These are phyloP conservation scores for Enteromius trimaculatus DNA, from an alignment of 2,797 vertebrate genomes.

Conservation along the genomic window DNA sequence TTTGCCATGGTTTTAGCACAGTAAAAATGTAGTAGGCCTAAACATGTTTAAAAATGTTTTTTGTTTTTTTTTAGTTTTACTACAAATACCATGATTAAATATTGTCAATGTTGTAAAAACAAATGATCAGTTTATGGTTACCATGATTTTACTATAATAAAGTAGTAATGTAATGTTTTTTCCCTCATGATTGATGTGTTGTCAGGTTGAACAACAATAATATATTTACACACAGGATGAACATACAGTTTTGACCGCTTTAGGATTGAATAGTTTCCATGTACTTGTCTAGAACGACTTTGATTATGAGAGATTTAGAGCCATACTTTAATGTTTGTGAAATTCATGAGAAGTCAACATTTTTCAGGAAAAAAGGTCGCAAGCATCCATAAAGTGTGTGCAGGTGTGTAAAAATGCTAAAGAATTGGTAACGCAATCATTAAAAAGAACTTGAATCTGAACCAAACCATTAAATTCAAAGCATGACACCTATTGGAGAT, in stretches of 20 bases:
- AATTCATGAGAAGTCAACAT: too few species aligned
- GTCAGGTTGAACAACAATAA: neutral
- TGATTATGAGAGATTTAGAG: neutral
- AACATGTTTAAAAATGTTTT: too few species aligned
- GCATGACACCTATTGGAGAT: neutral
- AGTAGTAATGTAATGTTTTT: neutral
- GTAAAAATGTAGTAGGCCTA: too few species aligned
- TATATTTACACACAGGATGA: neutral
- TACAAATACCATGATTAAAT: neutral
- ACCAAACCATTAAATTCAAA: neutral
- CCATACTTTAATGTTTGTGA: too few species aligned
- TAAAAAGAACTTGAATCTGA: neutral
- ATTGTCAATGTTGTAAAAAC: neutral
- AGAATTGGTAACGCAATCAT: neutral
- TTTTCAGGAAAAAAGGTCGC: too few species aligned
- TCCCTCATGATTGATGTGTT: neutral
- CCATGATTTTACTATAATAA: neutral
- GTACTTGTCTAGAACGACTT: neutral
- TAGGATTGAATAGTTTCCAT: neutral
- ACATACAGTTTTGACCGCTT: neutral
- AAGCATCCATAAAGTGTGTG: too few species aligned
- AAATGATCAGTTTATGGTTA: neutral
- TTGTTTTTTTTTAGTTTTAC: neutral
- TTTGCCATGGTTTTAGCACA: too few species aligned
- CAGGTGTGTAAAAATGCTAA: neutral